These are phyloP conservation scores for Pollenia griseotomentosa DNA, from an alignment of 2,888 invertebrate genomes.

Conservation along the genomic window DNA sequence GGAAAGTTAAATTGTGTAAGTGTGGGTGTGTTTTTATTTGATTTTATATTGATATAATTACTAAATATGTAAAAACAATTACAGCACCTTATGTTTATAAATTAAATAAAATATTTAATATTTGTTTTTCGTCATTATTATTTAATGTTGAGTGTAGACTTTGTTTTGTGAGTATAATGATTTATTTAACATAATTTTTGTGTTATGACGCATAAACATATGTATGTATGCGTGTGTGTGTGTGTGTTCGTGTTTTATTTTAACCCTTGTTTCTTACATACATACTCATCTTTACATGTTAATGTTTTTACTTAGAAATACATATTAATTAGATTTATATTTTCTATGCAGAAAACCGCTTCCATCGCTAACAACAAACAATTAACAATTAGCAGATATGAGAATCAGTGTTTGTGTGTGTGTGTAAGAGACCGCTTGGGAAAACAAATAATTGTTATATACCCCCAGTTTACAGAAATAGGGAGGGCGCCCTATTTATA, in stretches of 20 bases:
- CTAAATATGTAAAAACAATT: conserved; percentile 74
- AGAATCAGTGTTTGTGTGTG: neutral
- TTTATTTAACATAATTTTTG: neutral
- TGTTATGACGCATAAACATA: conserved; percentile 9
- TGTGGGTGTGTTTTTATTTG: conserved; percentile 68
- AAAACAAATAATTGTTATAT: no score
- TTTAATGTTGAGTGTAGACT: neutral
- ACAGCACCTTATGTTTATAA: conserved; percentile 77
- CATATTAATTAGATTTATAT: conserved; percentile 23
- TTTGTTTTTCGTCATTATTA: no score
- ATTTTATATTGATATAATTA: conserved; percentile 1
- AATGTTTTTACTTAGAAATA: neutral
- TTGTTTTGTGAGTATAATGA: neutral
- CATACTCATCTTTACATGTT: neutral
- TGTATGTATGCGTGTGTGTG: conserved; percentile 11
- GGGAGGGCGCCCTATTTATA: no score
- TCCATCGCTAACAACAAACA: conserved; percentile 60
- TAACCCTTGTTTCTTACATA: conserved; percentile 27
- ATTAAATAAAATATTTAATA: conserved; percentile 23
- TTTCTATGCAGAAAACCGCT: conserved; percentile 50
- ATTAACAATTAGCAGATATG: conserved; percentile 53
- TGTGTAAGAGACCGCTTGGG: neutral
- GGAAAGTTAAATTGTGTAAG: conserved; percentile 67
- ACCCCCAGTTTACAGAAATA: no score
- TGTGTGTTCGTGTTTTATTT: conserved; percentile 31